Percentiles rank a stretch among this genome's conserved stretches.
These are phyloP conservation scores for Luffia ferchaultella DNA, from an alignment of 2,888 invertebrate species.

Conservation along the genomic window DNA sequence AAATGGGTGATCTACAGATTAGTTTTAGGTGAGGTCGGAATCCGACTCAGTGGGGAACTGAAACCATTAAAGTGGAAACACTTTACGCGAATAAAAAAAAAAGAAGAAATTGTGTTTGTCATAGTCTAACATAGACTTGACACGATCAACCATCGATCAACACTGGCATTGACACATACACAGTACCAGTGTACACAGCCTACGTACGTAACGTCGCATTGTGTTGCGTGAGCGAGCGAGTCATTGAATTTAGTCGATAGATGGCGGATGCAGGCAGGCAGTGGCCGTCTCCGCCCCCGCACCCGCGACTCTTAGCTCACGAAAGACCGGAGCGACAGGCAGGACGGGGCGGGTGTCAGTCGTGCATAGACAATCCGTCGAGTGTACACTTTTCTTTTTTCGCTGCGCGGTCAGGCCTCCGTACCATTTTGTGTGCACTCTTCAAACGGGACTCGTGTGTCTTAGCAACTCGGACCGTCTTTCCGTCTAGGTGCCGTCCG, in stretches of 20 bases:
- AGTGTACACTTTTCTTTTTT: constrained; percentile 22
- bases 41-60: too few relatives aligned
- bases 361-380: constrained; percentile 61
- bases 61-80: too few relatives aligned
- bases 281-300: constrained; percentile 33
- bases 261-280: constrained; percentile 65
- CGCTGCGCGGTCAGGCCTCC: constrained; percentile 41
- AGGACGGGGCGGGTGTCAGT: too few relatives aligned
- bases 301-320: constrained; percentile 10
- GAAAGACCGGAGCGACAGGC: constrained; percentile 12
- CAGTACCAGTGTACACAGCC: too few relatives aligned
- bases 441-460: constrained; percentile 62
- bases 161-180: too few relatives aligned
- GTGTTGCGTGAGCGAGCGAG: constrained; percentile 54
- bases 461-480: background rate
- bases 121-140: too few relatives aligned
- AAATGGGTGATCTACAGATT: too few relatives aligned
- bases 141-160: too few relatives aligned
- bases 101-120: too few relatives aligned
- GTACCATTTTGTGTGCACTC: constrained; percentile 62
- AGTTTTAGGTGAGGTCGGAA: too few relatives aligned
- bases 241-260: constrained; percentile 64
- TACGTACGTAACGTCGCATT: too few relatives aligned
- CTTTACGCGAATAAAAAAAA: too few relatives aligned
- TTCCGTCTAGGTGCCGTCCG: constrained; percentile 33